Conservation (phyloP, 2,888 invertebrate species). For the Scaptomyza caliginosa region DNA sequence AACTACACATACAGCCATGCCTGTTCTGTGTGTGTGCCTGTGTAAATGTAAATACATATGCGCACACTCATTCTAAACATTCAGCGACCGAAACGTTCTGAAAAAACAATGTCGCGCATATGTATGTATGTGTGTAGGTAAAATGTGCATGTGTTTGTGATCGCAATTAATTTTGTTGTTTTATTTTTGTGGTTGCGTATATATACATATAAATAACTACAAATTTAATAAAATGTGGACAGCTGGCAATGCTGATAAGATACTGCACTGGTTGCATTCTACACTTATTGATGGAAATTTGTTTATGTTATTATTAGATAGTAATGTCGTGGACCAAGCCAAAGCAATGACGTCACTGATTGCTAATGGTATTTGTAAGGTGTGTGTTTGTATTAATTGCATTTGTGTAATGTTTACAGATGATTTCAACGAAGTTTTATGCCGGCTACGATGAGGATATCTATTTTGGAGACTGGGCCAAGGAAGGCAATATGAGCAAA, state of each 20-base stretch:
- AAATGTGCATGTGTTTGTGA: slow-evolving; percentile 1
- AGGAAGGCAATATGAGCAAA: slow-evolving; percentile 90
- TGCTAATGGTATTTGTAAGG: not conserved
- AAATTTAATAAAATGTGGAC: slow-evolving; percentile 36
- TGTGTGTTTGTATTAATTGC: not conserved
- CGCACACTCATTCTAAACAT: slow-evolving; percentile 10
- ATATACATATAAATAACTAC: slow-evolving; percentile 24
- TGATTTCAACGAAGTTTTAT: slow-evolving; percentile 98
- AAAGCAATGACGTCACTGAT: slow-evolving; percentile 39
- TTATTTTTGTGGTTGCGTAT: slow-evolving; percentile 4
- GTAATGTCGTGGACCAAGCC: not conserved
- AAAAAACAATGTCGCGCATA: not conserved
- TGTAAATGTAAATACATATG: not conserved
- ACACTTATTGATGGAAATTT: slow-evolving; percentile 3
- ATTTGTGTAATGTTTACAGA: slow-evolving; percentile 85
- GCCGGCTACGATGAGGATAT: slow-evolving; percentile 95
- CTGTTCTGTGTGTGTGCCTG: slow-evolving; percentile 1
- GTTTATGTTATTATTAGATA: slow-evolving; percentile 16
- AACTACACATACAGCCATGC: slow-evolving; percentile 21
- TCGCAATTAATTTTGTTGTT: slow-evolving; percentile 23
- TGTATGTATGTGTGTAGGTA: not conserved
- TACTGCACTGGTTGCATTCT: not conserved
- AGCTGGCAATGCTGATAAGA: slow-evolving; percentile 23
- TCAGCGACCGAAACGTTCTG: slow-evolving; percentile 11
- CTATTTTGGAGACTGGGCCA: slow-evolving; percentile 96